These are phyloP conservation scores for Papilio aristodemus DNA, from an alignment of 1,140 invertebrate genomes.

Conservation along the genomic window DNA sequence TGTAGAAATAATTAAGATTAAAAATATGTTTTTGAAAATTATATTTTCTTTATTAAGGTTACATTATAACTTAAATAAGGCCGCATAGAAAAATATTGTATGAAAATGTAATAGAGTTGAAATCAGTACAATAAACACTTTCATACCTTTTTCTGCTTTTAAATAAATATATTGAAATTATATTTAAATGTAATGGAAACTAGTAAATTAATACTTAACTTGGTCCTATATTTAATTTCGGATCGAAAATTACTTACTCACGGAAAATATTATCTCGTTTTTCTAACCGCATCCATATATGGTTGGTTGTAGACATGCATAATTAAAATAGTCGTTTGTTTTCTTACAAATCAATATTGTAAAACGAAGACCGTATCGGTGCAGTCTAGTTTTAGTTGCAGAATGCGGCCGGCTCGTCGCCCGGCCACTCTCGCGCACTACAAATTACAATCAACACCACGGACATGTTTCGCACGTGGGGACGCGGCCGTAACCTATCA, in stretches of 20 bases:
- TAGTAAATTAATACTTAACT: no score
- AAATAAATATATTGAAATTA: no score
- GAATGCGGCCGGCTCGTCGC: constrained; percentile 41
- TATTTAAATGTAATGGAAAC: no score
- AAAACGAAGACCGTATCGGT: not conserved
- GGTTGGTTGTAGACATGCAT: not conserved
- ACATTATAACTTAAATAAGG: no score
- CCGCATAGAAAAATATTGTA: no score
- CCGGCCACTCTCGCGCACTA: constrained; percentile 64
- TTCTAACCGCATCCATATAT: not conserved
- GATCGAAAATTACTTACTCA: no score
- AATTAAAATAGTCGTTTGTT: not conserved
- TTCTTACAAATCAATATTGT: not conserved
- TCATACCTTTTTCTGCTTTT: no score
- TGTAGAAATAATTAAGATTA: not conserved
- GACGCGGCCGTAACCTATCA: constrained; percentile 61
- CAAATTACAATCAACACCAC: constrained; percentile 79
- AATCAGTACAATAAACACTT: no score
- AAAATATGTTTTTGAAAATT: not conserved
- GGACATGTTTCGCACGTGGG: constrained; percentile 68
- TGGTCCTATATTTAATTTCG: no score
- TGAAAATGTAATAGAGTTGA: no score
- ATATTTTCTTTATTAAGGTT: no score
- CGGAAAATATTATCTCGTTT: not conserved
- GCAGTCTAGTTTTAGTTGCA: constrained; percentile 37